Conservation (phyloP, 2,113 vertebrate genomes). For the Chlorodrepanis virens region DNA sequence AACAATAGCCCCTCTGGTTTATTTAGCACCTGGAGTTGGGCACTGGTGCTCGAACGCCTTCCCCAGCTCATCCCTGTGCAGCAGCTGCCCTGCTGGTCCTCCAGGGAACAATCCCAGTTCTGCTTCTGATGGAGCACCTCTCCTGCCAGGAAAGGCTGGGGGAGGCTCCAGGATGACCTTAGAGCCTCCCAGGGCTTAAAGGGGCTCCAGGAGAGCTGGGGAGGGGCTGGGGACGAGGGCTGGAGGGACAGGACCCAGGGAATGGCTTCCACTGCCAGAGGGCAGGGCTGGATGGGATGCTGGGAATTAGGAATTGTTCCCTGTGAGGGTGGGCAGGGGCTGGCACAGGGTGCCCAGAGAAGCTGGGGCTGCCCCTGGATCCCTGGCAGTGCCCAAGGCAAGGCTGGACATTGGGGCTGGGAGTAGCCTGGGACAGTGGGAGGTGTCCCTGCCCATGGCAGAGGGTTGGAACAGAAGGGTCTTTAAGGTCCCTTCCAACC, state of each 20-base stretch:
- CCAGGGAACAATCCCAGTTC: constrained; percentile 7
- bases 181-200: background rate
- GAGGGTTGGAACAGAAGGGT: background rate
- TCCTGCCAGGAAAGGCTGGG: background rate
- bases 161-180: background rate
- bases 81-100: constrained; percentile 55
- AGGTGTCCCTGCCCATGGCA: background rate
- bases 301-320: rapidly evolving
- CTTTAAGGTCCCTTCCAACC: background rate
- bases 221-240: background rate
- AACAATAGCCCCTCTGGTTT: constrained; percentile 23
- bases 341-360: background rate
- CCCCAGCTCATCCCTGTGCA: background rate
- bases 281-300: background rate
- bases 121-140: background rate
- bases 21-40: background rate
- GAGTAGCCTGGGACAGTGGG: background rate
- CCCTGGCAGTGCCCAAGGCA: background rate
- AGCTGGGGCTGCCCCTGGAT: background rate
- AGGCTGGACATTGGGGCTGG: background rate
- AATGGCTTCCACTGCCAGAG: background rate
- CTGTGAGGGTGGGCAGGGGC: rapidly evolving
- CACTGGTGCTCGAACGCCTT: background rate
- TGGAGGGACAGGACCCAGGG: background rate
- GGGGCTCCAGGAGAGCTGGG: background rate